Evolutionary conservation across 2,113 vertebrate species (phyloP).

Genomic region (Lophochroa leadbeateri): DNA sequence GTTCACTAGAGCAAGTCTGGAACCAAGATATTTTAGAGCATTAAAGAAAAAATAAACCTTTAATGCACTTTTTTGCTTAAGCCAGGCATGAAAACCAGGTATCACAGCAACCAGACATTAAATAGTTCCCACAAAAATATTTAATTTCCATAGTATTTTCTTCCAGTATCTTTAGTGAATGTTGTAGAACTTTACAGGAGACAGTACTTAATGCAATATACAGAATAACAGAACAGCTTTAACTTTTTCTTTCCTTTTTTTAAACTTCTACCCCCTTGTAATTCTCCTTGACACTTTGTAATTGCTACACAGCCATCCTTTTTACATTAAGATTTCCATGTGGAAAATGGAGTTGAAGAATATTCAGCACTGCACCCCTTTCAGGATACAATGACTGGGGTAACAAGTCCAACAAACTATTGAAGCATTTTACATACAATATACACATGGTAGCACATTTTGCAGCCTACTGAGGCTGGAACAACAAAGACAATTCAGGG

Average conservation of each 20-base stretch:
- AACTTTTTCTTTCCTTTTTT: not conserved
- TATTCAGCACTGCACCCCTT: not conserved
- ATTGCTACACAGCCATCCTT: not conserved
- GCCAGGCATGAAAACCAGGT: not conserved
- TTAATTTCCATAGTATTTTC: conserved; percentile 59
- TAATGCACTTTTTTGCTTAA: conserved; percentile 32
- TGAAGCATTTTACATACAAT: conserved; percentile 66
- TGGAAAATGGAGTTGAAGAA: conserved; percentile 24
- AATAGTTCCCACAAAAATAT: conserved; percentile 63
- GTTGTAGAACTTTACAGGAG: conserved; percentile 63
- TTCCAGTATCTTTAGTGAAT: conserved; percentile 36
- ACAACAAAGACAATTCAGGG: conserved; percentile 5
- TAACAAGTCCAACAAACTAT: conserved; percentile 24
- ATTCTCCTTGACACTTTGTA: conserved; percentile 1
- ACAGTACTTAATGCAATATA: conserved; percentile 43
- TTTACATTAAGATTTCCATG: not conserved
- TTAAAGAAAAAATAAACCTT: not conserved
- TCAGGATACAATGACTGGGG: conserved; percentile 5
- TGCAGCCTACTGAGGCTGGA: conserved; percentile 19
- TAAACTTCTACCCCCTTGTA: not conserved
- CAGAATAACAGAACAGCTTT: conserved; percentile 8
- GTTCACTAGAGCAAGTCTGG: conserved; percentile 36
- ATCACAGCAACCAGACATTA: conserved; percentile 50
- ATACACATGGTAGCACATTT: conserved; percentile 61
- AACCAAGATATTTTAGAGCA: conserved; percentile 11